Evolutionary conservation across 2,888 invertebrate species (phyloP).

Genomic region (Boloria selene): DNA sequence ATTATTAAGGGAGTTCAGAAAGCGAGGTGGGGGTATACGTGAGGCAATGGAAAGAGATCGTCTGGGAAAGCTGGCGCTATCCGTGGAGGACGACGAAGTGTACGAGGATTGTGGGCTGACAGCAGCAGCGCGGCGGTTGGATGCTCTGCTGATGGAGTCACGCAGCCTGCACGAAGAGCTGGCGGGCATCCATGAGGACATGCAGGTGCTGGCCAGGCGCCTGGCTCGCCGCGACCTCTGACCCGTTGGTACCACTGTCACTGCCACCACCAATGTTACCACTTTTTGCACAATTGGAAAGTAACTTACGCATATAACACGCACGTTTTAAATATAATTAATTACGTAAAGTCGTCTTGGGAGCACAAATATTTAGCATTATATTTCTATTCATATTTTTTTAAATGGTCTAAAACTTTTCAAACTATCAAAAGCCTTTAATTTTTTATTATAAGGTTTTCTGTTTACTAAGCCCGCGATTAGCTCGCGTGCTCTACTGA

Average conservation of each 20-base stretch:
- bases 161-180: slow-evolving; percentile 72
- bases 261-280: slow-evolving; percentile 41
- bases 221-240: slow-evolving; percentile 65
- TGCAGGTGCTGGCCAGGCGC: slow-evolving; percentile 80
- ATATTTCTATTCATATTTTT: not conserved
- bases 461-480: not conserved
- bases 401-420: too few relatives aligned
- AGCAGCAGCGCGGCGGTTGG: slow-evolving; percentile 67
- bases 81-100: slow-evolving; percentile 72
- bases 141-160: slow-evolving; percentile 73
- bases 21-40: slow-evolving; percentile 52
- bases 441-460: too few relatives aligned
- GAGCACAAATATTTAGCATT: not conserved
- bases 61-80: slow-evolving; percentile 67
- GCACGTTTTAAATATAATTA: slow-evolving; percentile 25
- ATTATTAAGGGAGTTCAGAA: slow-evolving; percentile 53
- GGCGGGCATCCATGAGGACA: slow-evolving; percentile 75
- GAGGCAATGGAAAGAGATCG: slow-evolving; percentile 70
- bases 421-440: too few relatives aligned
- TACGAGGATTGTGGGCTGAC: slow-evolving; percentile 55
- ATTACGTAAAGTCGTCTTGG: slow-evolving; percentile 6
- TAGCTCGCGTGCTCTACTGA: slow-evolving; percentile 15
- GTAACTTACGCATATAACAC: slow-evolving; percentile 26
- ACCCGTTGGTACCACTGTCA: slow-evolving; percentile 71
- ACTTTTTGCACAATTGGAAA: slow-evolving; percentile 28